A percentile compares a stretch with the other conserved stretches of the same genome.
These are phyloP conservation scores for Chondrosia reniformis DNA, from an alignment of 37 sponge, comb jelly and placozoan species.

Conservation along the genomic window DNA sequence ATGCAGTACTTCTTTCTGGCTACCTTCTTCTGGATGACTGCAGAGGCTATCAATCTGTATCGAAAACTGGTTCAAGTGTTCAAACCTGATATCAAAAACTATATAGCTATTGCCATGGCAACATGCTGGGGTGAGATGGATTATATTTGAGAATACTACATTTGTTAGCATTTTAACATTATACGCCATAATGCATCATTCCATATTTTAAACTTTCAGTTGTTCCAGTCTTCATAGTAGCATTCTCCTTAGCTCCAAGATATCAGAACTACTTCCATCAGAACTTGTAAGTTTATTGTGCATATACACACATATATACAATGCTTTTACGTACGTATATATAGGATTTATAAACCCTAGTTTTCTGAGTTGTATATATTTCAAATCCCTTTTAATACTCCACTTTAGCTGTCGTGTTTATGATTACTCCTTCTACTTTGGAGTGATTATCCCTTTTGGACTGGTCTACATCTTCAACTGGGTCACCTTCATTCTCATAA, in stretches of 20 bases:
- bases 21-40: slow-evolving; percentile 20
- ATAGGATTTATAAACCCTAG: too few relatives aligned
- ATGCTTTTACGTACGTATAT: too few relatives aligned
- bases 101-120: not conserved
- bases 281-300: too few relatives aligned
- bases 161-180: too few relatives aligned
- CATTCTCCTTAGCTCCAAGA: not conserved
- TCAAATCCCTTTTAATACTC: too few relatives aligned
- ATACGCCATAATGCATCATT: not conserved
- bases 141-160: not conserved
- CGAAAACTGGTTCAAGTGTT: slow-evolving; percentile 21
- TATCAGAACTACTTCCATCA: slow-evolving; percentile 16
- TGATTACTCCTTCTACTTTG: slow-evolving; percentile 2
- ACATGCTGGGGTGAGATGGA: slow-evolving; percentile 26
- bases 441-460: not conserved
- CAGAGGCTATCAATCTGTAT: slow-evolving; percentile 21
- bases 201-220: not conserved
- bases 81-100: not conserved
- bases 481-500: not conserved
- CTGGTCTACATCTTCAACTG: slow-evolving; percentile 12
- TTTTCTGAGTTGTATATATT: too few relatives aligned
- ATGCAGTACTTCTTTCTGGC: slow-evolving; percentile 49
- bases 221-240: slow-evolving; percentile 1
- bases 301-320: too few relatives aligned
- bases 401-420: slow-evolving; percentile 11